Percentiles rank a stretch among this genome's conserved stretches.
These are phyloP conservation scores for Halictus rubicundus DNA, from an alignment of 1,140 invertebrate species.

Conservation along the genomic window DNA sequence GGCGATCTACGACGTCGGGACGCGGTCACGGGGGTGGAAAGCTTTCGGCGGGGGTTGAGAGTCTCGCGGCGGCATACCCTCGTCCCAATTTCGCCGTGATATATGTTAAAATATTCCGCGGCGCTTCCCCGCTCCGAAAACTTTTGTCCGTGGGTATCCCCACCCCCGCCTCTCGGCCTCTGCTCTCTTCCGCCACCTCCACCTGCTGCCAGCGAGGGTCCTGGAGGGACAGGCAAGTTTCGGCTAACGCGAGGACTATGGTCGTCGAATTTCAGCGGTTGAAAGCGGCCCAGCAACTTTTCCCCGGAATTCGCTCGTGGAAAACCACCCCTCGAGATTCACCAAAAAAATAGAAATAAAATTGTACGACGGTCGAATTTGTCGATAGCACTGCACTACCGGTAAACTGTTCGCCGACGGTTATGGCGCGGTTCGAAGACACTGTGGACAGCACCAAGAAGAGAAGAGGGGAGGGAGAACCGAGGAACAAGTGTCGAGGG, in stretches of 20 bases:
- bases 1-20: slow-evolving; percentile 34
- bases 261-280: slow-evolving; percentile 63
- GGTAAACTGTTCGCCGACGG: no score
- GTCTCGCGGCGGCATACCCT: slow-evolving; percentile 45
- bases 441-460: background rate
- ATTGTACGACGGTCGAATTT: no score
- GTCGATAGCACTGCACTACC: no score
- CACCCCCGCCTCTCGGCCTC: background rate
- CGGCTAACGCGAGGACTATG: slow-evolving; percentile 70
- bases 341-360: no score
- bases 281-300: slow-evolving; percentile 58
- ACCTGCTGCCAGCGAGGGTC: slow-evolving; percentile 12
- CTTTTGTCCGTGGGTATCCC: slow-evolving; percentile 48
- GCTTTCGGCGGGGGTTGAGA: slow-evolving; percentile 14
- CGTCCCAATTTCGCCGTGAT: slow-evolving; percentile 66
- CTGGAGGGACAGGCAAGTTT: slow-evolving; percentile 49
- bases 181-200: slow-evolving; percentile 27
- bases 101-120: slow-evolving; percentile 72
- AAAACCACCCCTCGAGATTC: no score
- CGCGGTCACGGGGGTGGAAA: slow-evolving; percentile 34
- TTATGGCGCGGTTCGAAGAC: background rate
- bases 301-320: no score
- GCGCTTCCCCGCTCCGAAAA: slow-evolving; percentile 54
- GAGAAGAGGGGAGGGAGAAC: background rate
- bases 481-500: no score